Conservation (phyloP, 2,888 invertebrate species). For the Andrena flavipes region DNA sequence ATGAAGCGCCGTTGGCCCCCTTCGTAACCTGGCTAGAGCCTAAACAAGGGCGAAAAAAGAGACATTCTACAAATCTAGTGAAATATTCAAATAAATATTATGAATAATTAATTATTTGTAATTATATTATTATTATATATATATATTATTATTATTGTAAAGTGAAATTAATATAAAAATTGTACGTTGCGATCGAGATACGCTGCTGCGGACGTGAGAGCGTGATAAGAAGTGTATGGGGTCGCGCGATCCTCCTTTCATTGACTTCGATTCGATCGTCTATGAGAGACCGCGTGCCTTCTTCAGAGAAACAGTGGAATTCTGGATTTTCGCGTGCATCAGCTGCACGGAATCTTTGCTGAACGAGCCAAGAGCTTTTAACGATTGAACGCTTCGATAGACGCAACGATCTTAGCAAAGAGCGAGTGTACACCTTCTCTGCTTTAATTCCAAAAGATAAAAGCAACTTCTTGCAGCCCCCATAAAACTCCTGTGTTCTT, state of each 20-base stretch:
- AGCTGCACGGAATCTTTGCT: conserved; percentile 13
- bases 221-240: background rate
- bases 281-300: background rate
- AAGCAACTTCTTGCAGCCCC: too few species aligned
- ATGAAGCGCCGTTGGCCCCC: conserved; percentile 27
- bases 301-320: background rate
- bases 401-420: background rate
- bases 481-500: too few species aligned
- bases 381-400: background rate
- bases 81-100: conserved; percentile 81
- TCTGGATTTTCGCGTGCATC: background rate
- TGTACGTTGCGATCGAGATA: conserved; percentile 72
- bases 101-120: conserved; percentile 69
- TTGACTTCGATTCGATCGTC: background rate
- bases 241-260: conserved; percentile 16
- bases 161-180: conserved; percentile 81
- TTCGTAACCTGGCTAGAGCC: conserved; percentile 34
- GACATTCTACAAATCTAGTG: conserved; percentile 82
- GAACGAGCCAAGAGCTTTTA: background rate
- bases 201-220: conserved; percentile 59
- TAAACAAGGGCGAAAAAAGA: conserved; percentile 56
- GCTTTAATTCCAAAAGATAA: too few species aligned
- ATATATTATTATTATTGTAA: conserved; percentile 73
- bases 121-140: conserved; percentile 74
- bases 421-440: too few species aligned